phyloP scores from a whole-genome alignment of 2,888 invertebrate genomes.

The Melanostoma mellinum region DNA sequence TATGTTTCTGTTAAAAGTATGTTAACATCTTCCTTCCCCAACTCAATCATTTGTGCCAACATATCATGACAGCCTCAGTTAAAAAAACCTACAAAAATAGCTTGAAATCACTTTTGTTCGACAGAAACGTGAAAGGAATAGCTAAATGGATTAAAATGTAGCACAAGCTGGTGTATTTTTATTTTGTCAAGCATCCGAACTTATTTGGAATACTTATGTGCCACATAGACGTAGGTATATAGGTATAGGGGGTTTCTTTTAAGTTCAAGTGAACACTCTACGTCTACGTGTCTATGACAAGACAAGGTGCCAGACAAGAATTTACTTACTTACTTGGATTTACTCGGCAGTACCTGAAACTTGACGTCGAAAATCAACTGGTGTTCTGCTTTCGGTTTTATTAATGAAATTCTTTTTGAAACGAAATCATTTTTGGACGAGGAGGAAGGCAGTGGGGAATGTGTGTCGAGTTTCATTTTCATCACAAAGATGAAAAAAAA shows the following conservation, averaged over 20 bases:
- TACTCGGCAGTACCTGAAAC: neutral
- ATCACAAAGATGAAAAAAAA: too few relatives aligned
- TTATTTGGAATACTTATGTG: slow-evolving; percentile 13
- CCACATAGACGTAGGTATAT: neutral
- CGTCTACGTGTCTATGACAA: neutral
- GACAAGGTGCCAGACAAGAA: slow-evolving; percentile 4
- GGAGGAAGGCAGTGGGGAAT: neutral
- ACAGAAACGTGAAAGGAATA: slow-evolving; percentile 29
- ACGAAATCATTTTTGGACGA: slow-evolving; percentile 22
- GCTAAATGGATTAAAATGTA: slow-evolving; percentile 19
- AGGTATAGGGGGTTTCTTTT: neutral
- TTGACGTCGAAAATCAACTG: neutral
- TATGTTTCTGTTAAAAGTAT: too few relatives aligned
- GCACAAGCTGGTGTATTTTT: slow-evolving; percentile 22
- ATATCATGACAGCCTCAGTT: slow-evolving; percentile 16
- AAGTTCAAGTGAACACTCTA: neutral
- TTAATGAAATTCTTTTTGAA: slow-evolving; percentile 19
- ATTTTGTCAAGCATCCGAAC: slow-evolving; percentile 26
- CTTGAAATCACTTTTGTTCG: slow-evolving; percentile 35
- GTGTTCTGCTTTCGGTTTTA: slow-evolving; percentile 17
- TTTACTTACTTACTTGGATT: slow-evolving; percentile 7
- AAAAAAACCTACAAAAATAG: neutral
- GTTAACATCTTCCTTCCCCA: too few relatives aligned
- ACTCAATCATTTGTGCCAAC: neutral
- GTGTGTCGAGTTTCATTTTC: too few relatives aligned